A percentile compares a stretch with the other conserved stretches of the same genome.
Evolutionary conservation across 2,113 vertebrate genomes (phyloP).

Genomic region (Syngnathoides biaculeatus): DNA sequence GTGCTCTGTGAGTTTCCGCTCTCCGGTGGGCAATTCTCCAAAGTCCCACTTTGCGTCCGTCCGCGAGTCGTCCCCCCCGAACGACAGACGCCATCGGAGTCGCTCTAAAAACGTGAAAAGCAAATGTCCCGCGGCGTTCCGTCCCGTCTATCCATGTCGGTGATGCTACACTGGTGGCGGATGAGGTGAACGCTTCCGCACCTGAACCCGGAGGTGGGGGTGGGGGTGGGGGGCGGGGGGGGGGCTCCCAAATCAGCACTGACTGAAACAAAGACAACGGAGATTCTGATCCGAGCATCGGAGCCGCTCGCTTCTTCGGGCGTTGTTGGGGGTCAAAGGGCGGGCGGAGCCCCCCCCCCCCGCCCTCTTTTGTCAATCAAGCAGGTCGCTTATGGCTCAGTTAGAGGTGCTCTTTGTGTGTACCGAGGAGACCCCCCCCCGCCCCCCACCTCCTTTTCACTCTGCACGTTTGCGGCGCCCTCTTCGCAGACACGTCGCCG

Average conservation of each 20-base stretch:
- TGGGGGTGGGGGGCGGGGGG: too few relatives aligned
- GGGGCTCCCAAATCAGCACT: slow-evolving; percentile 56
- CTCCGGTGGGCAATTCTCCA: slow-evolving; percentile 52
- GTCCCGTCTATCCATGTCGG: slow-evolving; percentile 38
- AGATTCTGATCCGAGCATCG: slow-evolving; percentile 58
- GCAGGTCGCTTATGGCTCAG: slow-evolving; percentile 91
- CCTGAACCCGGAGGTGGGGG: too few relatives aligned
- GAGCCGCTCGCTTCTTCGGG: slow-evolving; percentile 65
- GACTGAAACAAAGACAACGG: slow-evolving; percentile 44
- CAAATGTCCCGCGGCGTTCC: slow-evolving; percentile 49
- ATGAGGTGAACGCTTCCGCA: slow-evolving; percentile 59
- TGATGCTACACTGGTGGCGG: slow-evolving; percentile 69
- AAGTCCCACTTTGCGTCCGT: slow-evolving; percentile 50
- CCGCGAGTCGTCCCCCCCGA: slow-evolving; percentile 33
- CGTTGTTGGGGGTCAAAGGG: slow-evolving; percentile 83
- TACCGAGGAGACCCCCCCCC: slow-evolving; percentile 42
- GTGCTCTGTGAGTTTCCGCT: slow-evolving; percentile 52
- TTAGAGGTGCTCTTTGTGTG: slow-evolving; percentile 85
- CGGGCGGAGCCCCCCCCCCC: slow-evolving; percentile 79
- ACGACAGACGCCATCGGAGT: slow-evolving; percentile 38
- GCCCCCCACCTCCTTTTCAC: slow-evolving; percentile 19
- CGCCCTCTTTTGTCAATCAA: slow-evolving; percentile 87
- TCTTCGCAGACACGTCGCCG: slow-evolving; percentile 74
- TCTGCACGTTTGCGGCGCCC: slow-evolving; percentile 77
- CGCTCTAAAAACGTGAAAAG: slow-evolving; percentile 44